Percentiles rank a stretch among this genome's conserved stretches.
Conservation (phyloP, 2,888 invertebrate species). For the Morinoia aosen region DNA sequence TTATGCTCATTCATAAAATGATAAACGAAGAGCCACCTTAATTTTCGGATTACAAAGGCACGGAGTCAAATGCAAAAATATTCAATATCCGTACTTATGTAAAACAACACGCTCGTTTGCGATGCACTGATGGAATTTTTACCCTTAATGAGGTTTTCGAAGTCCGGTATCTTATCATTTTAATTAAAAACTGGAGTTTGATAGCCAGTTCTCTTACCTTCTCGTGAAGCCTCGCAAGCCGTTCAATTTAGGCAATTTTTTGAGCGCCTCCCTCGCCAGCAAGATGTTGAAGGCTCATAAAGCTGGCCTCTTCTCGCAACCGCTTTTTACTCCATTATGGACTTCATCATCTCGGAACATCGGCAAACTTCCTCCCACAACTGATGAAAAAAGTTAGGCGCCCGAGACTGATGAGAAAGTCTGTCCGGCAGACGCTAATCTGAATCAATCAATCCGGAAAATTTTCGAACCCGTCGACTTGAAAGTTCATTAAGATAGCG, state of each 20-base stretch:
- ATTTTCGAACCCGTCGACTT: slow-evolving; percentile 25
- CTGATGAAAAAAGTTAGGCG: slow-evolving; percentile 47
- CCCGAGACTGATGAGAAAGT: slow-evolving; percentile 43
- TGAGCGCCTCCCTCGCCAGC: neutral
- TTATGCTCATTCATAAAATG: no score
- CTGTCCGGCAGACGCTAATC: slow-evolving; percentile 42
- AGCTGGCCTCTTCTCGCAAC: slow-evolving; percentile 27
- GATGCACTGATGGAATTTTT: no score
- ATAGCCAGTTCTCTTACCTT: neutral
- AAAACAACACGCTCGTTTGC: no score
- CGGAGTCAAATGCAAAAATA: no score
- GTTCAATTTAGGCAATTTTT: neutral
- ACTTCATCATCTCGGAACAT: slow-evolving; percentile 42
- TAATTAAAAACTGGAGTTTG: neutral
- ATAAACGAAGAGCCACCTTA: no score
- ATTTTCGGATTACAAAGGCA: no score
- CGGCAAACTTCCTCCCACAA: slow-evolving; percentile 44
- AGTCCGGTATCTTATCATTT: neutral
- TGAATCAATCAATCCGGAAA: slow-evolving; percentile 48
- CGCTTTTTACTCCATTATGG: slow-evolving; percentile 49
- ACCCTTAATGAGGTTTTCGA: no score
- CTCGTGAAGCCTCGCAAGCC: neutral
- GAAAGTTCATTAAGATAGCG: slow-evolving; percentile 31
- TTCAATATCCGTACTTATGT: no score
- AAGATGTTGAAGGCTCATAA: slow-evolving; percentile 29